Base-by-base conservation (phyloP, 2,797 vertebrate species). In the Tolypeutes matacus region DNA sequence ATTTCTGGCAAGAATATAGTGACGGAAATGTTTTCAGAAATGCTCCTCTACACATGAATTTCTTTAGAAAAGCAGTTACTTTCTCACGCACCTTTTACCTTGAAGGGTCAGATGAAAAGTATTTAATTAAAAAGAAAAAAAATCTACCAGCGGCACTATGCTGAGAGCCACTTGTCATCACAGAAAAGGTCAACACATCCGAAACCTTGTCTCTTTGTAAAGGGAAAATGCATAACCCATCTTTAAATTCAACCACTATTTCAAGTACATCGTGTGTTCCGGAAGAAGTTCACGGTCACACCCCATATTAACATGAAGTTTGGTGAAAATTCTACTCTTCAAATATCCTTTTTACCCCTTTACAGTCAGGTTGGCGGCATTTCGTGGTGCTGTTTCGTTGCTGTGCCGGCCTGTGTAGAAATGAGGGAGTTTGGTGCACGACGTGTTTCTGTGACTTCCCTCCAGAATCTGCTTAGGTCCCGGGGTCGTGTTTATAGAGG, bases 21-120 rank as follows among this genome's bases (percentile, higher is more conserved):
- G 62, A 77, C 65, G 46, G n/a, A 72, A 56, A 86, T 27, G 70
- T 21, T 92, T 93, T 84, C 0, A 31, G 67, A 94, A 92, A 80
- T 17, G 7, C 34, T 77, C 64, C 60, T 82, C 27, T 31, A 17
- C 25, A 25, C 58, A n/a, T 42, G 56, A 58, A 14, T 90, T 78
- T 89, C 34, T 88, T 91, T 67, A 46, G 78, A 67, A 81, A 95
- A 95, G 56, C 27, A 67, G 84, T 64, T 56, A 84, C 27, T 84
- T 87, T 88, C 29, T 53, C 70, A 39, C 78, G 80, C 23, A 65
- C 9, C 62, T 34, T 94, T 86, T 60, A 77, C 60, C 60, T 86
- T 56, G 51, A 93, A 84, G 80, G 77, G 80, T 81, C 87, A 84
- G 73, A 93, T 81, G 60, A 76, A 73, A 42, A 78, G 62, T 87